Percentiles rank a stretch among this genome's conserved stretches.
These are phyloP conservation scores for Drosophila sulfurigaster DNA, from an alignment of 1,140 invertebrate genomes.

Conservation along the genomic window DNA sequence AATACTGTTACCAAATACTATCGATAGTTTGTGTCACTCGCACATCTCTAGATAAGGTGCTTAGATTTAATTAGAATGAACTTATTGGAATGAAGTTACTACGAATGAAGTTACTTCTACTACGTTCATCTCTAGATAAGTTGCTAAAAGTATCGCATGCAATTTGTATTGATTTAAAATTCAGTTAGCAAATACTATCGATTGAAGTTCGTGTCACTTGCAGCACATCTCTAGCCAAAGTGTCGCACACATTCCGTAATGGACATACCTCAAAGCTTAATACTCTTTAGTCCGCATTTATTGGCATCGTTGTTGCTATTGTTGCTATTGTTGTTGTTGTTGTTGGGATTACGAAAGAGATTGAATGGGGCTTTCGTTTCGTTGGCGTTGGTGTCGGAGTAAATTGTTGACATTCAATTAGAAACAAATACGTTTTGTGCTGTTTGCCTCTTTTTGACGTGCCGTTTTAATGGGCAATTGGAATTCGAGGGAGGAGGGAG, in stretches of 20 bases:
- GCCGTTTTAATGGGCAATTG: constrained; percentile 61
- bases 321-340: not conserved
- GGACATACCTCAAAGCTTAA: constrained; percentile 11
- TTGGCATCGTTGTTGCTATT: constrained; percentile 8
- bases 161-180: too few species aligned
- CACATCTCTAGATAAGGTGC: too few species aligned
- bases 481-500: constrained; percentile 19
- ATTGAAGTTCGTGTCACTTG: too few species aligned
- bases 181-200: too few species aligned
- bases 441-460: constrained; percentile 43
- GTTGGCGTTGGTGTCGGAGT: constrained; percentile 22
- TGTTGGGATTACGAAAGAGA: constrained; percentile 17
- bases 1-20: too few species aligned
- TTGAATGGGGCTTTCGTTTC: constrained; percentile 6
- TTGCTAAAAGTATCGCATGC: too few species aligned
- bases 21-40: too few species aligned
- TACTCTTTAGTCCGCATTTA: not conserved
- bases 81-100: too few species aligned
- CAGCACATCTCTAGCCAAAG: not conserved
- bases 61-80: too few species aligned
- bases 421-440: constrained; percentile 42
- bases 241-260: not conserved
- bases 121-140: too few species aligned
- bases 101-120: too few species aligned
- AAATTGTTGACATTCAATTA: constrained; percentile 62